These are phyloP conservation scores for Gymnoscopelus braueri DNA, from an alignment of 2,797 vertebrate species.

Conservation along the genomic window DNA sequence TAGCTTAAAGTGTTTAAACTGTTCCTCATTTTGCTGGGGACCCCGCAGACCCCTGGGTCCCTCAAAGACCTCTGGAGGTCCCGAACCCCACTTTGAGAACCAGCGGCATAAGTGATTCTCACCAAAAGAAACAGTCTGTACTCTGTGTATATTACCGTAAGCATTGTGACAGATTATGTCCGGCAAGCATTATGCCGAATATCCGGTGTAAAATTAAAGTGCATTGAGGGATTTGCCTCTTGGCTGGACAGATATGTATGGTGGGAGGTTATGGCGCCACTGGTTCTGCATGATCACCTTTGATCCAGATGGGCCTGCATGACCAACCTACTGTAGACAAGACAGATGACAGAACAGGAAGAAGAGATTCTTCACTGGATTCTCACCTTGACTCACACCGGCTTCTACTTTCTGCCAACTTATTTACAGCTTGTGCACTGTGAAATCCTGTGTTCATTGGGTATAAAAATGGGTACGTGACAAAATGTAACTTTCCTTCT, in stretches of 20 bases:
- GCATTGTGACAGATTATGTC: slow-evolving; percentile 37
- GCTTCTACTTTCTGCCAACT: slow-evolving; percentile 83
- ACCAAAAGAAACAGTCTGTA: slow-evolving; percentile 30
- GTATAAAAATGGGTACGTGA: too few relatives aligned
- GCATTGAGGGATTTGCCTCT: slow-evolving; percentile 67
- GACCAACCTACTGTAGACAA: slow-evolving; percentile 71
- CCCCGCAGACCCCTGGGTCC: too few relatives aligned
- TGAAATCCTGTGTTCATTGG: too few relatives aligned
- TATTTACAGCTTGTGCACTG: slow-evolving; percentile 74
- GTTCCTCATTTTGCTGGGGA: too few relatives aligned
- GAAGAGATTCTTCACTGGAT: slow-evolving; percentile 81
- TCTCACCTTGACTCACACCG: slow-evolving; percentile 76
- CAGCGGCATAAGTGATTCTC: slow-evolving; percentile 21
- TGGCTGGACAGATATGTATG: slow-evolving; percentile 45
- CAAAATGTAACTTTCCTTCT: slow-evolving; percentile 48
- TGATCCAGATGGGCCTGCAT: slow-evolving; percentile 61
- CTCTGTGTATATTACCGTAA: slow-evolving; percentile 23
- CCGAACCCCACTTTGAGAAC: neutral
- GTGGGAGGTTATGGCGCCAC: slow-evolving; percentile 63
- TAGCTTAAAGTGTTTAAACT: too few relatives aligned
- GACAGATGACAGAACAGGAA: slow-evolving; percentile 79
- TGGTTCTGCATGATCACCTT: slow-evolving; percentile 77
- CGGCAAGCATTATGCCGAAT: slow-evolving; percentile 41
- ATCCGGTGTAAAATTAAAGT: slow-evolving; percentile 53
- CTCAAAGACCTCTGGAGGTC: too few relatives aligned